A percentile compares a stretch with the other conserved stretches of the same genome.
Conservation (phyloP, 2,888 invertebrate genomes). For the Cyaniris semiargus region DNA sequence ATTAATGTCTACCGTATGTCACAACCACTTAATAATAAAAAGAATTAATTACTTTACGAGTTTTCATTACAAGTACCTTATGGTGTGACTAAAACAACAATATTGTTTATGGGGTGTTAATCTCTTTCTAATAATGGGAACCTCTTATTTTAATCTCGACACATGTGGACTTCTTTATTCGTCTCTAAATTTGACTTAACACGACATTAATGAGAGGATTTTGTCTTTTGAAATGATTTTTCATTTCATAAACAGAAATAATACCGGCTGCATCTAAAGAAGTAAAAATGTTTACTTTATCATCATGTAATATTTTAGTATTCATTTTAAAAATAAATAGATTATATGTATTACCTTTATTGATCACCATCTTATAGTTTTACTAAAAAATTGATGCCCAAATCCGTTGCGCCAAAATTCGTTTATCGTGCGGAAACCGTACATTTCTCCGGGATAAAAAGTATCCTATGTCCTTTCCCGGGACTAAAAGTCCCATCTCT, state of each 20-base stretch:
- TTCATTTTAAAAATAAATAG: neutral
- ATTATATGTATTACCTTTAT: neutral
- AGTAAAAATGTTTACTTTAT: neutral
- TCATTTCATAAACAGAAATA: slow-evolving; percentile 11
- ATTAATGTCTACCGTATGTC: neutral
- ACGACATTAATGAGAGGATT: slow-evolving; percentile 46
- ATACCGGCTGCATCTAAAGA: neutral
- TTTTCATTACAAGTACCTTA: slow-evolving; percentile 11
- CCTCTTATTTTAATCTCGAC: slow-evolving; percentile 59
- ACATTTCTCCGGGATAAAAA: no score
- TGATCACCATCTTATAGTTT: neutral
- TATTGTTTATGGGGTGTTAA: slow-evolving; percentile 38
- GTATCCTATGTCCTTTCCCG: no score
- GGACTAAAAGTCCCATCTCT: no score
- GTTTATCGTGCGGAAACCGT: no score
- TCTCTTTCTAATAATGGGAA: slow-evolving; percentile 41
- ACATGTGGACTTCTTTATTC: slow-evolving; percentile 50
- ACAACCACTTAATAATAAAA: neutral
- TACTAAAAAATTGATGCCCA: no score
- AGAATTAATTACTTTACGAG: slow-evolving; percentile 24
- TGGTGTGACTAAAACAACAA: slow-evolving; percentile 35
- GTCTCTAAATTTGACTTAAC: slow-evolving; percentile 34
- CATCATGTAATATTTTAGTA: neutral
- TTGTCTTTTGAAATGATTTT: slow-evolving; percentile 25
- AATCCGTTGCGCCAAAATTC: no score